Evolutionary conservation across 2,888 invertebrate genomes (phyloP).

Genomic region (Clivina fossor): DNA sequence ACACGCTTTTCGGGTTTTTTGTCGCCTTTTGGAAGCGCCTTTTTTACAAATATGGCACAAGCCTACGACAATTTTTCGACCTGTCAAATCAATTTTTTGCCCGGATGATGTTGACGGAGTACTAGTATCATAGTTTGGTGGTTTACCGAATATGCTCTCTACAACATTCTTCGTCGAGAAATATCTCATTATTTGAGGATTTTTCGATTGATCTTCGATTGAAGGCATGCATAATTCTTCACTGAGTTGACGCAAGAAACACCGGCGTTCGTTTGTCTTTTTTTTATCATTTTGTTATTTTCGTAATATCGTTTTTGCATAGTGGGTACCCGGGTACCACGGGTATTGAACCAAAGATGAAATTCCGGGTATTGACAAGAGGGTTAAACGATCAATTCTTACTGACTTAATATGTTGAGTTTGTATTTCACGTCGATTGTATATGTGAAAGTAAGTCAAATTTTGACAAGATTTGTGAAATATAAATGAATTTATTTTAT

Average conservation of each 20-base stretch:
- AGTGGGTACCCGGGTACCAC: too few species aligned
- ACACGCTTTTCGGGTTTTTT: slow-evolving; percentile 4
- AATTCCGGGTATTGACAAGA: too few species aligned
- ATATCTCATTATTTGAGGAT: neutral
- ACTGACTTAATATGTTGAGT: too few species aligned
- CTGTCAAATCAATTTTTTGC: neutral
- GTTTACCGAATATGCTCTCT: slow-evolving; percentile 2
- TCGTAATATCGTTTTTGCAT: too few species aligned
- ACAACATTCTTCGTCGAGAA: neutral
- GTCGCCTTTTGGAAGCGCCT: neutral
- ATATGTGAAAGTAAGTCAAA: too few species aligned
- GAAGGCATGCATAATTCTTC: slow-evolving; percentile 3
- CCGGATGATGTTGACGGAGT: too few species aligned
- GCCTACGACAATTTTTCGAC: neutral
- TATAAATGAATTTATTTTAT: too few species aligned
- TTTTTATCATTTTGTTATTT: neutral
- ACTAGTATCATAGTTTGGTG: too few species aligned
- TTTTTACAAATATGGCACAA: slow-evolving; percentile 1
- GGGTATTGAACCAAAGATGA: too few species aligned
- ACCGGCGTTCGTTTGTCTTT: neutral
- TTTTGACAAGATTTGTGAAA: too few species aligned
- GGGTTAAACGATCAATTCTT: too few species aligned
- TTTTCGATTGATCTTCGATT: neutral
- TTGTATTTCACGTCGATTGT: too few species aligned
- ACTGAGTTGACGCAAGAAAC: neutral